phyloP scores from a whole-genome alignment of 2,888 invertebrate species.

The Cephalotes varians region DNA sequence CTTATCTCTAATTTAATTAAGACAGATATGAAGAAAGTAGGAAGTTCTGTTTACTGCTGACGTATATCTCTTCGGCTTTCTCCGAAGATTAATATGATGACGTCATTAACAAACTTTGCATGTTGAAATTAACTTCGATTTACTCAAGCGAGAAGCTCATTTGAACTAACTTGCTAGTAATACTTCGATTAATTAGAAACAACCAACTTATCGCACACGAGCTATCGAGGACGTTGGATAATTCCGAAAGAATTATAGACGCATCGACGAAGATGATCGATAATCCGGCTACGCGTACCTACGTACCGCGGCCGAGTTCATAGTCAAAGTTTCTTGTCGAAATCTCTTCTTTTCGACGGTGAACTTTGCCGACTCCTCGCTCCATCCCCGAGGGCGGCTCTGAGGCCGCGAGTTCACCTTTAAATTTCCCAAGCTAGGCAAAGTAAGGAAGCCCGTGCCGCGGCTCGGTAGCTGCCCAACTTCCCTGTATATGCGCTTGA shows the following conservation, averaged over 20 bases:
- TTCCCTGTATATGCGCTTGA: slow-evolving; percentile 59
- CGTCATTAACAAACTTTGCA: slow-evolving; percentile 2
- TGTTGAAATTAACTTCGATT: slow-evolving; percentile 13
- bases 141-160: slow-evolving; percentile 15
- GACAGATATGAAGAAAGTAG: not conserved
- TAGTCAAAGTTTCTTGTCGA: slow-evolving; percentile 58
- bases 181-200: slow-evolving; percentile 25
- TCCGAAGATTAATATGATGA: slow-evolving; percentile 29
- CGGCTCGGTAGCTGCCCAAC: slow-evolving; percentile 64
- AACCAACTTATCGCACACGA: not conserved
- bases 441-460: slow-evolving; percentile 58
- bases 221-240: slow-evolving; percentile 40
- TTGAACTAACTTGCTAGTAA: slow-evolving; percentile 11
- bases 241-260: slow-evolving; percentile 45
- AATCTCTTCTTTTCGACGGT: slow-evolving; percentile 62
- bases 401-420: slow-evolving; percentile 58
- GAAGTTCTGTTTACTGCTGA: not conserved
- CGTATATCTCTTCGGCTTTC: not conserved
- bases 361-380: slow-evolving; percentile 61
- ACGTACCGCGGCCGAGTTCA: slow-evolving; percentile 56
- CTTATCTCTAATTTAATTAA: slow-evolving; percentile 11
- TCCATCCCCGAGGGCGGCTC: slow-evolving; percentile 34
- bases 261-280: slow-evolving; percentile 60
- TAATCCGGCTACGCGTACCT: slow-evolving; percentile 40
- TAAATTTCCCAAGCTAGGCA: slow-evolving; percentile 60